These are phyloP conservation scores for Physella acuta DNA, from an alignment of 1,140 invertebrate genomes.

Conservation along the genomic window DNA sequence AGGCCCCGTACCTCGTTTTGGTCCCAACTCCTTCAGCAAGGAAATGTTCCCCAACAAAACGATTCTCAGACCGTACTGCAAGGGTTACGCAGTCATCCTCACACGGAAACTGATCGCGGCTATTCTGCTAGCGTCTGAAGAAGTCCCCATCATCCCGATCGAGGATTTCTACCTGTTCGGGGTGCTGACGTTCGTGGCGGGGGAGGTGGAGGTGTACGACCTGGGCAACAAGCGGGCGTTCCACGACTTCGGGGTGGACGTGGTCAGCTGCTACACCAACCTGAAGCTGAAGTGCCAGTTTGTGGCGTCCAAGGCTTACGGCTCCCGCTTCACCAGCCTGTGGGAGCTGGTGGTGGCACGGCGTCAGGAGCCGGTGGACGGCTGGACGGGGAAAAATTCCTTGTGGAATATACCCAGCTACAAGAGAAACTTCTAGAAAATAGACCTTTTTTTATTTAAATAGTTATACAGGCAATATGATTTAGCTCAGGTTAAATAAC, in stretches of 20 bases:
- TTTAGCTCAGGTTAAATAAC: neutral
- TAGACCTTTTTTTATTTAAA: neutral
- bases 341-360: neutral
- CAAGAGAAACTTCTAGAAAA: constrained; percentile 12
- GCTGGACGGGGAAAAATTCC: neutral
- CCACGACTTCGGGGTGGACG: constrained; percentile 16
- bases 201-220: constrained; percentile 15
- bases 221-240: constrained; percentile 21
- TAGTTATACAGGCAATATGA: neutral
- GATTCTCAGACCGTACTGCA: constrained; percentile 36
- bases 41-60: constrained; percentile 29
- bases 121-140: constrained; percentile 47
- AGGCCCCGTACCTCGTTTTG: constrained; percentile 11
- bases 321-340: constrained; percentile 9
- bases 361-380: neutral
- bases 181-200: constrained; percentile 41
- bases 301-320: constrained; percentile 11
- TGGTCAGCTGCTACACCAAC: constrained; percentile 16
- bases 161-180: constrained; percentile 65
- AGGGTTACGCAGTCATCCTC: constrained; percentile 35
- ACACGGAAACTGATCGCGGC: constrained; percentile 29
- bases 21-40: constrained; percentile 24
- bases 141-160: constrained; percentile 61
- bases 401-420: constrained; percentile 19
- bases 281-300: neutral